Conservation (phyloP, 2,888 invertebrate genomes). For the Coleophora deauratella region DNA sequence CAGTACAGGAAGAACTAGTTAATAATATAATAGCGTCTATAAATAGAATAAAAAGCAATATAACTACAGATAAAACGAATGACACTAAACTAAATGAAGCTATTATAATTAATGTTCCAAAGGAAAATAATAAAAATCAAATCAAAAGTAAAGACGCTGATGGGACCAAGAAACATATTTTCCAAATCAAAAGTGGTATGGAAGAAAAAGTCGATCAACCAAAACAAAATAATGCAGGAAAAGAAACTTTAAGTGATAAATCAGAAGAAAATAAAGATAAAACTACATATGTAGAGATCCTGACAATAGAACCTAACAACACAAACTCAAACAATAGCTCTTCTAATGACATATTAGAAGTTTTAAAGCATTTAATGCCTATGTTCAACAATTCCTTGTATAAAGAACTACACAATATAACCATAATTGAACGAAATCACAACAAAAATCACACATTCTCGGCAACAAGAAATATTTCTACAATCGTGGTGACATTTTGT, state of each 20-base stretch:
- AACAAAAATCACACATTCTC: constrained; percentile 51
- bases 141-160: constrained; percentile 18
- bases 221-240: constrained; percentile 18
- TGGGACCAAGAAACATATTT: constrained; percentile 17
- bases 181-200: constrained; percentile 48
- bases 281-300: constrained; percentile 50
- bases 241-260: constrained; percentile 6
- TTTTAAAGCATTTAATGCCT: constrained; percentile 62
- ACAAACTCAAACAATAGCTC: constrained; percentile 37
- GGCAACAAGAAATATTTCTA: constrained; percentile 56
- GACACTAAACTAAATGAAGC: constrained; percentile 50
- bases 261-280: constrained; percentile 28
- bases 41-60: constrained; percentile 55
- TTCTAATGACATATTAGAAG: constrained; percentile 53
- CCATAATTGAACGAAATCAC: constrained; percentile 55
- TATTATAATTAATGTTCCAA: constrained; percentile 42
- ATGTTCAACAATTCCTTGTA: constrained; percentile 53
- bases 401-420: constrained; percentile 60
- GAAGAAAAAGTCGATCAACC: constrained; percentile 43
- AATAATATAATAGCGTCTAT: constrained; percentile 61
- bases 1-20: constrained; percentile 49
- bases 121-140: constrained; percentile 11
- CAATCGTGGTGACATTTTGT: constrained; percentile 60
- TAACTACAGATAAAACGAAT: constrained; percentile 29
- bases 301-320: constrained; percentile 58